A percentile compares a stretch with the other conserved stretches of the same genome.
Conservation (phyloP, 2,113 vertebrate species). For the Hipposideros armiger region DNA sequence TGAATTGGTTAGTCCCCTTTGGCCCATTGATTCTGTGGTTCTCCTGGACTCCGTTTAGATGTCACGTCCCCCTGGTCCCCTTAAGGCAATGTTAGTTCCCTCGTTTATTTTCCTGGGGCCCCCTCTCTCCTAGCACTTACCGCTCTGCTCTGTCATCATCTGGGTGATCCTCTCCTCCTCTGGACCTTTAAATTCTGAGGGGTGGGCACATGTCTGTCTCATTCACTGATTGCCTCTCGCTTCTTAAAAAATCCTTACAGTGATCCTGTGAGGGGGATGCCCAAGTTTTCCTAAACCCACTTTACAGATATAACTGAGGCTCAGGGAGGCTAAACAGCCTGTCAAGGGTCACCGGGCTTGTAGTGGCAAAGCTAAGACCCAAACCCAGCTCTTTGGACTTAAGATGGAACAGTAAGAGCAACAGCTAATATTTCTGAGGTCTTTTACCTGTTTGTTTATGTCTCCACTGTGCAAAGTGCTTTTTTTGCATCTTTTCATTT, state of each 20-base stretch:
- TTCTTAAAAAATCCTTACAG: not conserved
- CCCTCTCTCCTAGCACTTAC: not conserved
- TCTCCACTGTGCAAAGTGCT: not conserved
- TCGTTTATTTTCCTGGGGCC: not conserved
- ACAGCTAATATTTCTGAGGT: not conserved
- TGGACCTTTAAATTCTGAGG: not conserved
- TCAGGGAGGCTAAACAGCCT: not conserved
- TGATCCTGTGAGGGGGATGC: too few relatives aligned
- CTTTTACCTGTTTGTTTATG: not conserved
- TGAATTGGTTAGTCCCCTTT: not conserved
- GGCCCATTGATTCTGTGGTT: not conserved
- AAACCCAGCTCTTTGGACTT: not conserved
- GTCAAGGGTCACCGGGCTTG: not conserved
- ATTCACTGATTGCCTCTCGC: not conserved
- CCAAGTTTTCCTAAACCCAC: not conserved
- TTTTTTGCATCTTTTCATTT: not conserved
- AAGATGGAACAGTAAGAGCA: not conserved
- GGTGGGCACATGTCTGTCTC: not conserved
- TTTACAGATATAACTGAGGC: not conserved
- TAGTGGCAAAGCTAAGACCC: not conserved
- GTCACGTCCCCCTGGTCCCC: not conserved
- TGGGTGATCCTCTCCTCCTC: not conserved
- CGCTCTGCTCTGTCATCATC: not conserved
- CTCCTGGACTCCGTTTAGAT: not conserved
- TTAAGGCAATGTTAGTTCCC: not conserved